Evolutionary conservation across 2,113 vertebrate species (phyloP), one percentile per base, ranked within the genome.

Genomic region (Atractosteus spatula): DNA sequence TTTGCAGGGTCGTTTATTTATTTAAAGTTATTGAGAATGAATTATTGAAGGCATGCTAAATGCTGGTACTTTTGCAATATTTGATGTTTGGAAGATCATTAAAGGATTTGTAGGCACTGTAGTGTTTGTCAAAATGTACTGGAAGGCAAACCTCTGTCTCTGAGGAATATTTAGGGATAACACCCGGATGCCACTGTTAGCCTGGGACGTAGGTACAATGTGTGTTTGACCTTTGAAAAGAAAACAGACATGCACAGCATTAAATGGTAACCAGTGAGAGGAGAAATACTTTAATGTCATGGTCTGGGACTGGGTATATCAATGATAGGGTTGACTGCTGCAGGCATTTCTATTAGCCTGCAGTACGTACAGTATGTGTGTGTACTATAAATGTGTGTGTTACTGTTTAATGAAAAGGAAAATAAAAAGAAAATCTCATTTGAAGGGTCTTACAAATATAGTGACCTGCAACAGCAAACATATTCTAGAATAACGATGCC

Each of bases 11-110:
- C 63, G 44, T 3, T 71, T 62, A 65, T 65, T 72, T 72, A 72
- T 72, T 72, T 66, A 54, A 63, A n/a, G 41, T 51, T 71, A 71
- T 61, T 55, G 62, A 65, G 17, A 17, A 72, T 72, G 62, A 72
- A 72, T 66, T 72, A 72, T 72, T 72, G 62, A 64, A 55, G 62
- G 41, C 3, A 16, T 11, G 57, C 51, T 64, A 45, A 61, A 62
- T 41, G 13, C 41, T 43, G 4, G 8, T 70, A 13, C 55, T 57
- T 70, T 45, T 13, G 14, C 16, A 70, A 41, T 70, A 70, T 59
- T 42, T 44, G 14, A 41, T 55, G 54, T 11, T 41, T 14, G 56
- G 5, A 45, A 70, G 59, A 44, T 57, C 68, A 29, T 8, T 29
- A 16, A 55, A 51, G 47, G 66, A 54, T 68, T 47, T 55, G 14